Evolutionary conservation across 2,113 vertebrate species (phyloP), one percentile per base, ranked within the genome.

Genomic region (Columba livia): DNA sequence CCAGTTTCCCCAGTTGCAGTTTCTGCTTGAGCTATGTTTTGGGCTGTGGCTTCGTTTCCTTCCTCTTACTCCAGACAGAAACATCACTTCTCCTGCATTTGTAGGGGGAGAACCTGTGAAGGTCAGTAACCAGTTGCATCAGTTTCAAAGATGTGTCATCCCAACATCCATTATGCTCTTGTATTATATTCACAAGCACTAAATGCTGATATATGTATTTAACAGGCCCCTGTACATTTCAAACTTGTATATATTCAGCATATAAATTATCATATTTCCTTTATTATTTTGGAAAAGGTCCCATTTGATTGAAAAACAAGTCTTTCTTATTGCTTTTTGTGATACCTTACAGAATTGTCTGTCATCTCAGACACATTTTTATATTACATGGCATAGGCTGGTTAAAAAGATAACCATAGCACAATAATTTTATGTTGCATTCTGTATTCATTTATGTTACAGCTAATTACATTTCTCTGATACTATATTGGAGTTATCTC

Each of bases 251-350:
- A 44, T 79, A 67, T 65, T 53, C 83, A 77, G 89, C 64, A 93
- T 90, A 88, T 47, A 92, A 79, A 85, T 77, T 25, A 82, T 77
- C 44, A 2, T 79, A 77, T 90, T 93, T 73, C 48, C 88, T 82
- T 82, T 40, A 44, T 77, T 69, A 61, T 79, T 96, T 93, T 88
- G 62, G 44, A 80, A 88, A 73, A 88, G 14, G 7, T 77, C 26
- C 29, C 20, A 83, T 93, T 93, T 64, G 77, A 61, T 40, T 90
- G 62, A 83, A 93, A 90, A 90, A 2, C 25, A 64, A 32, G 54
- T 15, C 20, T 77, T 90, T 85, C 32, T 26, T 58, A 36, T 53
- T 65, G 38, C 1, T 90, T 94, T 86, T 79, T 67, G 48, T 56
- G 26, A 40, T 73, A 60, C 31, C 26, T 88, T 75, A 42, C 2